Evolutionary conservation across 2,797 vertebrate species (phyloP).

Genomic region (Kryptolebias ocellatus): DNA sequence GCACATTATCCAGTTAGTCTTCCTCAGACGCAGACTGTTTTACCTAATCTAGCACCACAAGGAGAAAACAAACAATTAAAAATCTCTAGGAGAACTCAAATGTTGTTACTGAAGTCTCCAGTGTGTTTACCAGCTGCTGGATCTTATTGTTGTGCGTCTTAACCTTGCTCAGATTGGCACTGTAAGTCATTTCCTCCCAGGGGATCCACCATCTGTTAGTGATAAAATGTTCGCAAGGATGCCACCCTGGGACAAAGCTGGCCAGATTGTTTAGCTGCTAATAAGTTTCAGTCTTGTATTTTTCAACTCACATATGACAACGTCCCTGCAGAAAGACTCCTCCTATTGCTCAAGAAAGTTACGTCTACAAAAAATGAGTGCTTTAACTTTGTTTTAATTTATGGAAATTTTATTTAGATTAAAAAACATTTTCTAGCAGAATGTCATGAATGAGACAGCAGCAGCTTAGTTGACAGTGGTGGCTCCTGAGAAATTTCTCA

Average conservation of each 20-base stretch:
- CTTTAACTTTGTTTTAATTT: too few relatives aligned
- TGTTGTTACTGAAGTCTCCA: constrained; percentile 60
- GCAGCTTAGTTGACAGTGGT: too few relatives aligned
- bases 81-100: constrained; percentile 54
- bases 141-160: constrained; percentile 55
- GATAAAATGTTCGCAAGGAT: constrained; percentile 51
- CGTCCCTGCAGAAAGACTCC: too few relatives aligned
- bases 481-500: too few relatives aligned
- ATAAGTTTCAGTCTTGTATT: too few relatives aligned
- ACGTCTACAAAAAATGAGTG: too few relatives aligned
- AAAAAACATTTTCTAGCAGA: too few relatives aligned
- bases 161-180: constrained; percentile 61
- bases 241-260: constrained; percentile 39
- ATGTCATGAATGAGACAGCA: too few relatives aligned
- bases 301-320: too few relatives aligned
- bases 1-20: constrained; percentile 33
- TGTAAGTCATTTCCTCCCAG: constrained; percentile 58
- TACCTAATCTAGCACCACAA: constrained; percentile 53
- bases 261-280: constrained; percentile 45
- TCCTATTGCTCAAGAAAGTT: too few relatives aligned
- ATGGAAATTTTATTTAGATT: too few relatives aligned
- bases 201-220: constrained; percentile 58
- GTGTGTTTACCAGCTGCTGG: constrained; percentile 67
- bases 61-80: constrained; percentile 70
- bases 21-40: constrained; percentile 46